Evolutionary conservation across 2,888 invertebrate genomes (phyloP).

Genomic region (Thera britannica): DNA sequence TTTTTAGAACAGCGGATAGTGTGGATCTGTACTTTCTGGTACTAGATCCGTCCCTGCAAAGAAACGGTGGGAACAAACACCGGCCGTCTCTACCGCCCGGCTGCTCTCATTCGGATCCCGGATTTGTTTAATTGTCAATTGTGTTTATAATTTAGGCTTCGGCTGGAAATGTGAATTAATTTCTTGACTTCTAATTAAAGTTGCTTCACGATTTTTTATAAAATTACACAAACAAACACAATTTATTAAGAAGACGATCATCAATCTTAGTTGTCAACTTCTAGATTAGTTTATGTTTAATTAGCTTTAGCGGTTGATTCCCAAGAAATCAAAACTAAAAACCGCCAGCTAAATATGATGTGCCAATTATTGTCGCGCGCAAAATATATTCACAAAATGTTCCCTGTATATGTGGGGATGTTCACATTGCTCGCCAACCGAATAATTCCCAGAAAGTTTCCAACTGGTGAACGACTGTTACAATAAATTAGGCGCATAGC

Average conservation of each 20-base stretch:
- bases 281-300: no score
- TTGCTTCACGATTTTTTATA: neutral
- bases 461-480: slow-evolving; percentile 37
- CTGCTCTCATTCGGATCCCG: slow-evolving; percentile 39
- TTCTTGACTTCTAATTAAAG: slow-evolving; percentile 27
- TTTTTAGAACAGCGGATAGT: no score
- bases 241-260: no score
- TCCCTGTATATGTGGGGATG: slow-evolving; percentile 14
- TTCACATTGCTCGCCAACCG: slow-evolving; percentile 28
- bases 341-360: neutral
- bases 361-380: slow-evolving; percentile 28
- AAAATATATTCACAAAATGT: slow-evolving; percentile 30
- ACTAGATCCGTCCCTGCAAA: slow-evolving; percentile 1
- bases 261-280: no score
- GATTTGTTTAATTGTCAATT: slow-evolving; percentile 44
- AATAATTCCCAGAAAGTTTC: slow-evolving; percentile 42
- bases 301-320: no score
- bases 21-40: neutral
- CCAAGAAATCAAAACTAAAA: neutral
- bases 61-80: slow-evolving; percentile 52
- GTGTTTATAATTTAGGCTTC: slow-evolving; percentile 35
- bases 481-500: slow-evolving; percentile 55
- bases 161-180: slow-evolving; percentile 25
- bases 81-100: slow-evolving; percentile 51
- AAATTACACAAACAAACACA: neutral